A percentile compares a stretch with the other conserved stretches of the same genome.
Evolutionary conservation across 2,113 vertebrate genomes (phyloP).

Genomic region (Caretta caretta): DNA sequence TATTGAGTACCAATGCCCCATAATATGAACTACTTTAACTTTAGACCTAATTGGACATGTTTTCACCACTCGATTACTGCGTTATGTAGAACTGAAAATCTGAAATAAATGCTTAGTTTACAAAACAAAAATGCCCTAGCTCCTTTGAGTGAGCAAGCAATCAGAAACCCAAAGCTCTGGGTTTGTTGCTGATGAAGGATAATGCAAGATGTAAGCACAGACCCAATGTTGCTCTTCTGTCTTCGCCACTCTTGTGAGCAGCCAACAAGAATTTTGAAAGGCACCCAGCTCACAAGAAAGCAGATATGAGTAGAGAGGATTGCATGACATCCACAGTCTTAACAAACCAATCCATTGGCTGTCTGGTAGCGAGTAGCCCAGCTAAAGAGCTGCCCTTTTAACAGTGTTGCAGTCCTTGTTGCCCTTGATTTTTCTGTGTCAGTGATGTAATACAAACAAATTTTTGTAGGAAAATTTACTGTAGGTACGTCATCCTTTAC

Average conservation of each 20-base stretch:
- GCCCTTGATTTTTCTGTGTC: not conserved
- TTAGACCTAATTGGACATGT: constrained; percentile 44
- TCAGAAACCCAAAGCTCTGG: not conserved
- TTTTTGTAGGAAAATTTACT: constrained; percentile 55
- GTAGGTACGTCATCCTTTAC: constrained; percentile 3
- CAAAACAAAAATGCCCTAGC: not conserved
- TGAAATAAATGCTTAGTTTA: not conserved
- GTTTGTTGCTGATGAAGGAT: constrained; percentile 15
- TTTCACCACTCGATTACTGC: constrained; percentile 40
- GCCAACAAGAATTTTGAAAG: not conserved
- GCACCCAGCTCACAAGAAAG: not conserved
- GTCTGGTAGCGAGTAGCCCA: constrained; percentile 22
- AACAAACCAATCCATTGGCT: not conserved
- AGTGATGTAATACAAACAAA: constrained; percentile 41
- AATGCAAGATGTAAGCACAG: not conserved
- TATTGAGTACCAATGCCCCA: not conserved
- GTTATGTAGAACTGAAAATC: constrained; percentile 53
- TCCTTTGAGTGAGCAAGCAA: not conserved
- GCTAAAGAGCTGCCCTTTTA: not conserved
- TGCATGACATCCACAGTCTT: not conserved
- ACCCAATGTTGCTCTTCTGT: not conserved
- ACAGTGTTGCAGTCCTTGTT: constrained; percentile 43
- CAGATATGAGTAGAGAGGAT: not conserved
- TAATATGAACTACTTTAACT: constrained; percentile 24
- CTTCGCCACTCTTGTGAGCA: not conserved